Conservation (phyloP, 2,797 vertebrate species). For the Sebastes matsubarae region DNA sequence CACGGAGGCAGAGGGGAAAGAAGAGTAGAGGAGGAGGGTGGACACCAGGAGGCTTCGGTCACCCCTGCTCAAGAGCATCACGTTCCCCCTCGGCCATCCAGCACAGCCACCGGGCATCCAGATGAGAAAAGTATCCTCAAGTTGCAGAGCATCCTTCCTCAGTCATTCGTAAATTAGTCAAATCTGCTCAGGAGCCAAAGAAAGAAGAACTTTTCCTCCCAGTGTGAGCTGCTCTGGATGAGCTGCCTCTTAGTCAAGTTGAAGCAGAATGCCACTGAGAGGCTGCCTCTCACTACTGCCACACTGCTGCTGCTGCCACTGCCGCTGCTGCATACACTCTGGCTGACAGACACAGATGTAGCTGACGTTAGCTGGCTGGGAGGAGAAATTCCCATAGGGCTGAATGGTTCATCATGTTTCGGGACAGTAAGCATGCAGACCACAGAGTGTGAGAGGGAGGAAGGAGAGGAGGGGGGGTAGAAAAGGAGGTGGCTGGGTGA, state of each 20-base stretch:
- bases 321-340: constrained; percentile 53
- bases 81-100: constrained; percentile 12
- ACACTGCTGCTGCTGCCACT: constrained; percentile 31
- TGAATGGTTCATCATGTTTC: constrained; percentile 88
- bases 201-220: constrained; percentile 57
- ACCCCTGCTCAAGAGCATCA: constrained; percentile 51
- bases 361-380: constrained; percentile 79
- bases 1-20: constrained; percentile 29
- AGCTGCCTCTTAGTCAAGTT: constrained; percentile 55
- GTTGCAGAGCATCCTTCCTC: constrained; percentile 49
- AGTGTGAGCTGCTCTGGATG: constrained; percentile 32
- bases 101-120: constrained; percentile 4
- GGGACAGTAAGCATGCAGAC: constrained; percentile 85
- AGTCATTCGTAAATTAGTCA: constrained; percentile 23
- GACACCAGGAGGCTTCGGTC: constrained; percentile 28
- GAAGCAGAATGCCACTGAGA: constrained; percentile 63
- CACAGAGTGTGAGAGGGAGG: constrained; percentile 76
- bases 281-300: constrained; percentile 60
- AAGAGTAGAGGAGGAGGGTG: constrained; percentile 26
- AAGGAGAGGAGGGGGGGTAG: background rate
- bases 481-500: constrained; percentile 15
- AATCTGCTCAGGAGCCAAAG: constrained; percentile 17
- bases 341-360: constrained; percentile 84
- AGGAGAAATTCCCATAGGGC: constrained; percentile 85
- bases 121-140: constrained; percentile 64